Evolutionary conservation across 2,797 vertebrate genomes (phyloP), one percentile per base, ranked within the genome.

Genomic region (Pipistrellus pygmaeus): DNA sequence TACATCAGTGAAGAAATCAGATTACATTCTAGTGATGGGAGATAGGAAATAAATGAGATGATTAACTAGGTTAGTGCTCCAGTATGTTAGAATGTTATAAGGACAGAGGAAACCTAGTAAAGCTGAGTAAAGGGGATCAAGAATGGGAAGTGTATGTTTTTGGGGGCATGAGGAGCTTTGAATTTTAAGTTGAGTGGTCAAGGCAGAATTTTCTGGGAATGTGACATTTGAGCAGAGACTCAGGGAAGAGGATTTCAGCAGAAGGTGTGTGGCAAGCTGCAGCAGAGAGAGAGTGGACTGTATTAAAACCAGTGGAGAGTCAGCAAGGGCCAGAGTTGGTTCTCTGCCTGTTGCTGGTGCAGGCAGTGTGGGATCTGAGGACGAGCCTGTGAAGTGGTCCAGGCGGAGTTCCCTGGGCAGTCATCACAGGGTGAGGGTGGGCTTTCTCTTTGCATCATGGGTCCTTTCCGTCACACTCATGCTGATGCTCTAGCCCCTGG

Each of bases 191-290:
- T 41, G 53, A 48, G 13, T 69, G 11, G 38, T 81, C 32, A 71
- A 6, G 62, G 41, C 8, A 62, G 55, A 68, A 66, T 46, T 85
- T 85, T 46, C 69, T 32, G 48, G 25, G 64, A 85, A 82, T 68
- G 41, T 77, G 83, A 60, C 68, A 77, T 82, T 85, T 77, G 87
- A 51, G 55, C 21, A 53, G 35, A 94, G 75, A 77, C 18, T 38
- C n/a, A 48, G 85, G 17, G 32, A 53, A 81, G 35, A 53, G 15
- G 25, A 48, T 78, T 83, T 84, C 25, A 51, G 32, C 48, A 60
- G 30, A 53, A 13, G 55, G 25, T 85, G 55, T 17, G 27, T 23
- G 35, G 80, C n/a, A 48, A 55, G 5, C 62, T 38, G 30, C 57
- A 35, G 18, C 21, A 46, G 30, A 76, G 57, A 46, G 30, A 76